phyloP scores from a whole-genome alignment of 2,888 invertebrate genomes.

The Epinotia demarniana region DNA sequence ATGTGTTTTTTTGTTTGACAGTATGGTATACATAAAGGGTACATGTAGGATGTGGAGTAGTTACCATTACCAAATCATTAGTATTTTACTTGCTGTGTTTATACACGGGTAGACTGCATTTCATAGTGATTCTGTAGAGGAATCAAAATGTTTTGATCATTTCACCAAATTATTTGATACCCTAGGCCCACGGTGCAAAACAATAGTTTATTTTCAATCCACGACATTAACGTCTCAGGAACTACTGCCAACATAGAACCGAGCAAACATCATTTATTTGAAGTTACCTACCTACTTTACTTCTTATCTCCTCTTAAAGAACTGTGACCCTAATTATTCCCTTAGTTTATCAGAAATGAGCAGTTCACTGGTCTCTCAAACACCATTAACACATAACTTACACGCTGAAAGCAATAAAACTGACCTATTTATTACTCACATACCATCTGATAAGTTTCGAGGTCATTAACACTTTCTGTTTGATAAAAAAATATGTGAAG shows the following conservation, averaged over 20 bases:
- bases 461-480: constrained; percentile 70
- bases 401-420: constrained; percentile 68
- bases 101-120: too few species aligned
- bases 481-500: constrained; percentile 53
- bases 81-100: too few species aligned
- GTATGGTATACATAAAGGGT: too few species aligned
- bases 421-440: constrained; percentile 77
- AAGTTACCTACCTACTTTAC: neutral
- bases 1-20: neutral
- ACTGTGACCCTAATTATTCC: constrained; percentile 40
- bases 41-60: too few species aligned
- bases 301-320: constrained; percentile 19
- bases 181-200: too few species aligned
- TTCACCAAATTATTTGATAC: too few species aligned
- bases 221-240: too few species aligned
- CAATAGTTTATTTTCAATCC: too few species aligned
- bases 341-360: constrained; percentile 49
- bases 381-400: constrained; percentile 67
- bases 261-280: neutral
- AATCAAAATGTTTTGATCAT: too few species aligned
- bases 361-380: constrained; percentile 63
- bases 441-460: constrained; percentile 73
- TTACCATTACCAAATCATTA: too few species aligned
- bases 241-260: too few species aligned
- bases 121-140: too few species aligned